Percentiles rank a stretch among this genome's conserved stretches.
phyloP scores from a whole-genome alignment of 1,140 invertebrate species.

The Cydia fagiglandana region DNA sequence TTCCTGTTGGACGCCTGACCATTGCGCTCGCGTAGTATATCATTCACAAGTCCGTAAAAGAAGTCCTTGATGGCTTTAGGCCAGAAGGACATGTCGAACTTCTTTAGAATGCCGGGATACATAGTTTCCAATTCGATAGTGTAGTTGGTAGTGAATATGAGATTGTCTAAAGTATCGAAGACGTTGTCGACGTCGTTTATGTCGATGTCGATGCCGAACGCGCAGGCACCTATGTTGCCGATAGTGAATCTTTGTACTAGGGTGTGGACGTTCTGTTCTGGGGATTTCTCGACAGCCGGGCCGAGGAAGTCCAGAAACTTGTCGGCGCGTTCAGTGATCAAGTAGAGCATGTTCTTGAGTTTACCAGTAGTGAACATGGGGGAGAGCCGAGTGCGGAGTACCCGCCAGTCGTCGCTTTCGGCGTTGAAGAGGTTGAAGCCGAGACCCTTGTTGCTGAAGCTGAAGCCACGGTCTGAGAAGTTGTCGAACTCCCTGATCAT shows the following conservation, averaged over 20 bases:
- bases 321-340: conserved; percentile 48
- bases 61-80: conserved; percentile 27
- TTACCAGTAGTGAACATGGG: conserved; percentile 80
- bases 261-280: conserved; percentile 59
- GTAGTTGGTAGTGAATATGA: conserved; percentile 24
- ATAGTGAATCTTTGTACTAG: conserved; percentile 71
- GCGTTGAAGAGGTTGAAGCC: conserved; percentile 59
- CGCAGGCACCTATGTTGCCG: conserved; percentile 78
- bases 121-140: conserved; percentile 18
- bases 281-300: conserved; percentile 35
- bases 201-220: conserved; percentile 79
- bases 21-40: conserved; percentile 26
- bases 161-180: conserved; percentile 13
- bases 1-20: conserved; percentile 30
- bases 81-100: conserved; percentile 7
- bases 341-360: conserved; percentile 76
- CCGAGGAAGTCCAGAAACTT: conserved; percentile 47
- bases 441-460: conserved; percentile 74
- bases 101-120: conserved; percentile 26
- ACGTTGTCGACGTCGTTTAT: not conserved
- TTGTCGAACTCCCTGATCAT: conserved; percentile 79
- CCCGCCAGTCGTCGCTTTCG: conserved; percentile 75
- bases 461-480: conserved; percentile 70
- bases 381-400: conserved; percentile 72
- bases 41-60: conserved; percentile 24